Conservation (phyloP, 2,113 vertebrate genomes). For the Tiliqua scincoides region DNA sequence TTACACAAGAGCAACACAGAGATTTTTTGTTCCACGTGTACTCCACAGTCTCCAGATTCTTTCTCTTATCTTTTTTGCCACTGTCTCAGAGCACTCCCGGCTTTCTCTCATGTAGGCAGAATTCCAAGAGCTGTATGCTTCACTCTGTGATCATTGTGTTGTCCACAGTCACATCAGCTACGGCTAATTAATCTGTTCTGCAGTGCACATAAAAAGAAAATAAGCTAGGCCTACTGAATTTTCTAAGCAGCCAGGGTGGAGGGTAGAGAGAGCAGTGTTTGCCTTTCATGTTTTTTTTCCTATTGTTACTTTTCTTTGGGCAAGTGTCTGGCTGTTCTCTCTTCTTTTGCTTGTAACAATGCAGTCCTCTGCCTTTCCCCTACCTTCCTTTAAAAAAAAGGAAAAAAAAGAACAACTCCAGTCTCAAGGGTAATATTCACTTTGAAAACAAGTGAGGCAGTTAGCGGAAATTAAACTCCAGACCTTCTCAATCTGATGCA, state of each 20-base stretch:
- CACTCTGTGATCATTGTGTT: conserved; percentile 29
- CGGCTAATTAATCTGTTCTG: conserved; percentile 50
- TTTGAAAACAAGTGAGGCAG: conserved; percentile 24
- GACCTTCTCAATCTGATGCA: conserved; percentile 8
- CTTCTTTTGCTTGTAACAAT: not conserved
- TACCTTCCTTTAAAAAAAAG: not conserved
- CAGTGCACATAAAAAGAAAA: not conserved
- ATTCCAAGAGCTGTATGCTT: conserved; percentile 2
- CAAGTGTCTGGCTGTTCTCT: not conserved
- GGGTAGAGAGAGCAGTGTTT: not conserved
- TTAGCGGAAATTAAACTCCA: conserved; percentile 39
- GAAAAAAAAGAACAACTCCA: not conserved
- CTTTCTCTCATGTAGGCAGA: conserved; percentile 20
- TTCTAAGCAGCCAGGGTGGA: conserved; percentile 2
- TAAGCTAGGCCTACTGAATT: conserved; percentile 14
- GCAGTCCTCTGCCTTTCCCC: not conserved
- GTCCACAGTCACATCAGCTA: conserved; percentile 46
- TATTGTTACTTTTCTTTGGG: conserved; percentile 12
- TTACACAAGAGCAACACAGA: not conserved
- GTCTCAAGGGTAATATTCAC: conserved; percentile 28
- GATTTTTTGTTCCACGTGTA: not conserved
- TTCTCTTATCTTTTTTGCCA: not conserved
- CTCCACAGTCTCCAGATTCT: conserved; percentile 1
- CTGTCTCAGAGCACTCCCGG: conserved; percentile 17
- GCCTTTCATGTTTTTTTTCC: not conserved